These are phyloP conservation scores for Uromys caudimaculatus DNA, from an alignment of 2,797 vertebrate species.

Conservation along the genomic window DNA sequence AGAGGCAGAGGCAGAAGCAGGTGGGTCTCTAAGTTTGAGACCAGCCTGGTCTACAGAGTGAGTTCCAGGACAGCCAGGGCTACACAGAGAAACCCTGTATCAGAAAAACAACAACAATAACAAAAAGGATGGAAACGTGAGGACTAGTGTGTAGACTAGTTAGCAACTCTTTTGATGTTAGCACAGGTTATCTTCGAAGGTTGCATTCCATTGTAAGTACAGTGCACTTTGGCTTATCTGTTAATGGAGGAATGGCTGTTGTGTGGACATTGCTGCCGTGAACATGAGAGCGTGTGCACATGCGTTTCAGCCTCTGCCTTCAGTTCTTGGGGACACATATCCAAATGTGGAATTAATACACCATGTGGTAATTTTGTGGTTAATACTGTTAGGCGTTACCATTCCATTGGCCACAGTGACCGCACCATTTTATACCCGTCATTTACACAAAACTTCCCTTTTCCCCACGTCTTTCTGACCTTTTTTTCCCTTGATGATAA, in stretches of 20 bases:
- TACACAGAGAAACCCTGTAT: not conserved
- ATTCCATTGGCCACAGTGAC: not conserved
- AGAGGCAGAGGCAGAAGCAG: not conserved
- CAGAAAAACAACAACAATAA: not conserved
- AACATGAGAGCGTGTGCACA: not conserved
- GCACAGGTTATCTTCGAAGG: not conserved
- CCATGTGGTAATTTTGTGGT: too few relatives aligned
- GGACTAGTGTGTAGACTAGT: not conserved
- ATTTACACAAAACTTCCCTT: not conserved
- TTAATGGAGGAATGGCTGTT: not conserved
- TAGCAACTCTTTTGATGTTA: not conserved
- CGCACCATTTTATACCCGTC: not conserved
- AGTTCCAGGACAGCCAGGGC: not conserved
- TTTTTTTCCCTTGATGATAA: not conserved
- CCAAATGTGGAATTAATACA: not conserved
- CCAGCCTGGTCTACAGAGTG: not conserved
- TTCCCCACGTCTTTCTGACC: not conserved
- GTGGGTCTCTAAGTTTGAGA: too few relatives aligned
- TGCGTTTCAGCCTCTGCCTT: not conserved
- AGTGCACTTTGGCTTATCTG: not conserved
- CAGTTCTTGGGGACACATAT: not conserved
- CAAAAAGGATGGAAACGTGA: not conserved
- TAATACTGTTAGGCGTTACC: not conserved
- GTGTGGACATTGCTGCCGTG: not conserved
- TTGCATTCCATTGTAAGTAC: accelerated